A percentile compares a stretch with the other conserved stretches of the same genome.
Conservation (phyloP, 2,888 invertebrate species). For the Unio pictorum region DNA sequence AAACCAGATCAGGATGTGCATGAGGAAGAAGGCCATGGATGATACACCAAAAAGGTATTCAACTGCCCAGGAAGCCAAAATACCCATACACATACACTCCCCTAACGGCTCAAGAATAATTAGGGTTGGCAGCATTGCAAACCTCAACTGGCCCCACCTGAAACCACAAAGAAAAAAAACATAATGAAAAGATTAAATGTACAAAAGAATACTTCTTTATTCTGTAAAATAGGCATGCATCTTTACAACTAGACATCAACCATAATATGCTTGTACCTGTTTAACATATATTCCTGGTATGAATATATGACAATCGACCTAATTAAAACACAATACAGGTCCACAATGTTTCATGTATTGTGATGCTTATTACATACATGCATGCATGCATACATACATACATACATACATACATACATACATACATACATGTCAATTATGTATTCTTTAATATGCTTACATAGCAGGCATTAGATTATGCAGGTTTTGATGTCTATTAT, state of each 20-base stretch:
- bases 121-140: slow-evolving; percentile 94
- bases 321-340: not conserved
- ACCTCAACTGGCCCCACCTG: slow-evolving; percentile 94
- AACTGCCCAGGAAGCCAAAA: slow-evolving; percentile 91
- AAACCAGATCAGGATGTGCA: slow-evolving; percentile 95
- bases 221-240: no score
- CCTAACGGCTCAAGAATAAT: slow-evolving; percentile 94
- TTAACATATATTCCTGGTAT: not conserved
- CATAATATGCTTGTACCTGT: not conserved
- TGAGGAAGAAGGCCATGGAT: slow-evolving; percentile 90
- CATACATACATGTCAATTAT: no score
- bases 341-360: no score
- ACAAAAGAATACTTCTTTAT: no score
- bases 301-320: not conserved
- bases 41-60: slow-evolving; percentile 88
- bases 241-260: no score
- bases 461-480: no score
- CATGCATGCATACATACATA: no score
- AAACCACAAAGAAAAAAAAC: slow-evolving; percentile 54
- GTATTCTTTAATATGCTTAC: no score
- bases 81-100: slow-evolving; percentile 88
- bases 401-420: no score
- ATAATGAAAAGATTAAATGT: not conserved
- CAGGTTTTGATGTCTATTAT: no score
- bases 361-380: no score